Conservation (phyloP, 2,888 invertebrate genomes). For the Rosalia funebris region DNA sequence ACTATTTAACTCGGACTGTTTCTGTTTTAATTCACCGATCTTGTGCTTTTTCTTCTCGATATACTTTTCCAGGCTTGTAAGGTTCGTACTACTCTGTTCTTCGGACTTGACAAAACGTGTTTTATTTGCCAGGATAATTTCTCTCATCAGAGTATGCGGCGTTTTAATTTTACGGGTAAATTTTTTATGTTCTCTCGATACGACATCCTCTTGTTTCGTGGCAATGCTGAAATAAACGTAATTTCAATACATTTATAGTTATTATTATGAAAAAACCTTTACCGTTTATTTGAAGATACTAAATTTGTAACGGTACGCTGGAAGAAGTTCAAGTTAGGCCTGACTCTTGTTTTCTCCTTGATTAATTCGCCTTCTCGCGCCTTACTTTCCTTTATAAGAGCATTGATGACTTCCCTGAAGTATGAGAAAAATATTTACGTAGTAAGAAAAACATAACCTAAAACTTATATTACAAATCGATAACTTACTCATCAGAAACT, state of each 20-base stretch:
- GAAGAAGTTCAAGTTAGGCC: slow-evolving; percentile 48
- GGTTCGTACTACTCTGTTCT: neutral
- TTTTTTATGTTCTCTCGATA: slow-evolving; percentile 23
- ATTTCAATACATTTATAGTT: neutral
- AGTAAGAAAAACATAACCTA: neutral
- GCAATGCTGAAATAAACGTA: slow-evolving; percentile 26
- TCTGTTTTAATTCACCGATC: neutral
- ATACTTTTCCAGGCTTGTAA: neutral
- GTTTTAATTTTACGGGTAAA: slow-evolving; percentile 2
- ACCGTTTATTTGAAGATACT: slow-evolving; percentile 46
- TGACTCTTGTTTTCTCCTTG: slow-evolving; percentile 39
- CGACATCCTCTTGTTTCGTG: slow-evolving; percentile 21
- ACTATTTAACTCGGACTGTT: too few relatives aligned
- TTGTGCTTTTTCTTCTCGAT: too few relatives aligned
- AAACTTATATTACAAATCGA: slow-evolving; percentile 1
- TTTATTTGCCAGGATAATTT: slow-evolving; percentile 31
- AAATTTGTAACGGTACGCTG: slow-evolving; percentile 46
- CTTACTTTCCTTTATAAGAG: slow-evolving; percentile 47
- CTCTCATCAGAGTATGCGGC: slow-evolving; percentile 24
- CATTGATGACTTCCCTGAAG: slow-evolving; percentile 47
- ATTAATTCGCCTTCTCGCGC: slow-evolving; percentile 40
- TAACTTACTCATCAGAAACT: slow-evolving; percentile 41
- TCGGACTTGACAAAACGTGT: slow-evolving; percentile 34
- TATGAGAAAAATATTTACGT: slow-evolving; percentile 2
- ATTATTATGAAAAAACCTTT: neutral